Percentiles rank a stretch among this genome's conserved stretches.
These are phyloP conservation scores for Dynastes grantii DNA, from an alignment of 2,888 invertebrate species.

Conservation along the genomic window DNA sequence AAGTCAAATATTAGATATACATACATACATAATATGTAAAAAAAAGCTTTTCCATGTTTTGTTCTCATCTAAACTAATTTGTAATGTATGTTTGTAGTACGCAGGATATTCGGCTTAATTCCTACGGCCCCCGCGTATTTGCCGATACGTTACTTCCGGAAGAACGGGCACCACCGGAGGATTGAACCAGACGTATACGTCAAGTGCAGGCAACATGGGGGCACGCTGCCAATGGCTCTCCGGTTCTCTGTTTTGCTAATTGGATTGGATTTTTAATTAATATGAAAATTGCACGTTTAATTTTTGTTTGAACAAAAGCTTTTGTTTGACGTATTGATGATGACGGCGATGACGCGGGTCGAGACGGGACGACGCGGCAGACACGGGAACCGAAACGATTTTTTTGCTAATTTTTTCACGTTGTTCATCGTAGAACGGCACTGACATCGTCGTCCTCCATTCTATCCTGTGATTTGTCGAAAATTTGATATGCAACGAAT, in stretches of 20 bases:
- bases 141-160: constrained; percentile 62
- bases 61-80: constrained; percentile 41
- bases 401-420: constrained; percentile 45
- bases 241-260: constrained; percentile 65
- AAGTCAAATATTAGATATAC: constrained; percentile 2
- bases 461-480: constrained; percentile 34
- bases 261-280: constrained; percentile 72
- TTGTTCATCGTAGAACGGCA: constrained; percentile 16
- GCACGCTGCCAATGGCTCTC: constrained; percentile 51
- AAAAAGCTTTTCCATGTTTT: constrained; percentile 43
- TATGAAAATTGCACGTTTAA: constrained; percentile 69
- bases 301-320: constrained; percentile 59
- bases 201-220: constrained; percentile 68
- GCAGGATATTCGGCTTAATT: constrained; percentile 53
- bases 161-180: constrained; percentile 56
- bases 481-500: constrained; percentile 48
- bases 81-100: constrained; percentile 47
- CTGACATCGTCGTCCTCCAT: neutral
- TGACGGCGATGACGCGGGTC: constrained; percentile 28
- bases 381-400: constrained; percentile 10
- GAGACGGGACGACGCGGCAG: constrained; percentile 1
- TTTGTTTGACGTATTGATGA: constrained; percentile 59
- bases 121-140: constrained; percentile 58
- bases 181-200: constrained; percentile 69
- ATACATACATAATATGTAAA: too few species aligned